Evolutionary conservation across 2,113 vertebrate species (phyloP).

Genomic region (Lethenteron camtschaticum): DNA sequence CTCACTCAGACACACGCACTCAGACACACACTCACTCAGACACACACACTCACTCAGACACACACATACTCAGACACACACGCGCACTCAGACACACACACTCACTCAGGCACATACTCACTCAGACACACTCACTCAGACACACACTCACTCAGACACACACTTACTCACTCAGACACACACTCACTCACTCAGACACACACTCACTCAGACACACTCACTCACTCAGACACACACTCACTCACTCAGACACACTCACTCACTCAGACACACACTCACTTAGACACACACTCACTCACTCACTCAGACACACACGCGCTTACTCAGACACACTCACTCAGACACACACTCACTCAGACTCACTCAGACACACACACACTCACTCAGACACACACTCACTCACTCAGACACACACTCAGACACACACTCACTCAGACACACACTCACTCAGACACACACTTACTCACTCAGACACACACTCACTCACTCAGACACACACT

Average conservation of each 20-base stretch:
- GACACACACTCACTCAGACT: background rate
- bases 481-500: background rate
- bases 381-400: background rate
- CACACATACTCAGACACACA: too few species aligned
- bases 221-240: background rate
- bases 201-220: background rate
- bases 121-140: background rate
- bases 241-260: background rate
- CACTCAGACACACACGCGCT: background rate
- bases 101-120: background rate
- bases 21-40: too few species aligned
- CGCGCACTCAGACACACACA: too few species aligned
- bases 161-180: background rate
- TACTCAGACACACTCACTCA: background rate
- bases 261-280: too few species aligned
- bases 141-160: background rate
- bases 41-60: too few species aligned
- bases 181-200: conserved; percentile 1
- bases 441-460: background rate
- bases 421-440: background rate
- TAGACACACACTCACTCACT: background rate
- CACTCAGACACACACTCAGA: background rate
- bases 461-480: background rate
- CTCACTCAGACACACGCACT: too few species aligned
- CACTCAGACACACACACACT: too few species aligned